These are phyloP conservation scores for Amyelois transitella DNA, from an alignment of 1,140 invertebrate species.

Conservation along the genomic window DNA sequence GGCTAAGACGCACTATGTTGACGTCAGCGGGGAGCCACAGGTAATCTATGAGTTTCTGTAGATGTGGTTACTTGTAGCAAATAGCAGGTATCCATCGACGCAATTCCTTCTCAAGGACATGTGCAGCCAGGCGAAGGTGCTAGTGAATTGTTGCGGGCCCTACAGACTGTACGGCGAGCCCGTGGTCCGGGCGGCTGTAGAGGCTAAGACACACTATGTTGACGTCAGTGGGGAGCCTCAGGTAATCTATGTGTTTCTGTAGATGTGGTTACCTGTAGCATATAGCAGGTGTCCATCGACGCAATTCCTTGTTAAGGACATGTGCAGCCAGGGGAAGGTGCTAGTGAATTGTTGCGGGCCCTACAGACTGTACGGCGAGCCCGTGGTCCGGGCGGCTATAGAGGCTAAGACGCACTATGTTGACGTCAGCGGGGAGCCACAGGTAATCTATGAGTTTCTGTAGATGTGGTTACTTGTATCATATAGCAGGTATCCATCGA, in stretches of 20 bases:
- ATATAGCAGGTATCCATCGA: too few relatives aligned
- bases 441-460: too few relatives aligned
- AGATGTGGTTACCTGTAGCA: too few relatives aligned
- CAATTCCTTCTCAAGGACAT: constrained; percentile 78
- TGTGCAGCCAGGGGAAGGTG: constrained; percentile 84
- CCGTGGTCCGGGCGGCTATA: constrained; percentile 91
- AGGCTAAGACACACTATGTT: constrained; percentile 87
- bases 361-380: constrained; percentile 91
- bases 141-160: constrained; percentile 93
- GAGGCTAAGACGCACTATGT: constrained; percentile 88
- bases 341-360: constrained; percentile 93
- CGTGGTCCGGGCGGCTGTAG: constrained; percentile 94
- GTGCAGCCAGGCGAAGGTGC: constrained; percentile 81
- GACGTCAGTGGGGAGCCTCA: constrained; percentile 94
- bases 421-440: constrained; percentile 94
- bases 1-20: constrained; percentile 88
- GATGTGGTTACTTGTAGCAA: too few relatives aligned
- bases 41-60: too few relatives aligned
- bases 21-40: constrained; percentile 90
- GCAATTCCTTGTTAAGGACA: too few relatives aligned
- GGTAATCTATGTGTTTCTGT: too few relatives aligned
- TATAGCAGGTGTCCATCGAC: too few relatives aligned
- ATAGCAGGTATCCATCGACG: too few relatives aligned
- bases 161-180: constrained; percentile 92
- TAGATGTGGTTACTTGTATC: too few relatives aligned